Base-by-base conservation (phyloP, 2,888 invertebrate species). In the Parelbella ahira region DNA sequence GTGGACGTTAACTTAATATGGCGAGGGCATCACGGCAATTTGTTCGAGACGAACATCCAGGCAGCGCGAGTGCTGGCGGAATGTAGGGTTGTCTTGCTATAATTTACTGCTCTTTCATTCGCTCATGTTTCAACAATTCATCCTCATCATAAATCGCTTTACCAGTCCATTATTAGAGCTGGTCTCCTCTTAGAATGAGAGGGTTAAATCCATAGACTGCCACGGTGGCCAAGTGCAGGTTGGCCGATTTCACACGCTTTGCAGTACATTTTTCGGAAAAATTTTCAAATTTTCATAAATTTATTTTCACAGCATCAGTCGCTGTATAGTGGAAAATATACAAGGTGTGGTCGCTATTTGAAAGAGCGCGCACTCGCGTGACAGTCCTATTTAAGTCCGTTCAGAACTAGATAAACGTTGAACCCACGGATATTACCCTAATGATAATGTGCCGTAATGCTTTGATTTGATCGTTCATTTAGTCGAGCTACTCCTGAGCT, bases 11-110 rank as follows among this genome's bases (percentile, higher is more conserved):
- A 83, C 81, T 80, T 80, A 83, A 83, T 83, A 81, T 78, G 79
- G 79, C 73, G 74, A 67, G 69, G 77, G 80, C 79, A 82, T 81
- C 78, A 76, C 71, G 76, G 79, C 79, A 86, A 84, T 86, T 86
- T 84, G 82, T 79, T 76, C 75, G 75, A 81, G 83, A 80, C 73
- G 80, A 79, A 77, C 74, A 75, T 71, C 60, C 60, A 65, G 73
- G 65, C 63, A 54, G 68, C 60, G 61, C 72, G 72, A 75, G 78
- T 75, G 78, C 70, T 70, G 62, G 59, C 53, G 54, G 50, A 49
- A 27, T 21, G 9, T 59, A 81, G 77, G 79, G 34, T 50, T 80
- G 75, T 51, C 58, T 45, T 24, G 9, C 37, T 45, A 49, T 41
- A 43, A 54, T 46, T 51, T 51, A 49, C 44, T 48, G 41, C 34